Evolutionary conservation across 2,797 vertebrate species (phyloP), one percentile per base, ranked within the genome.

Genomic region (Sebastiscus tertius): DNA sequence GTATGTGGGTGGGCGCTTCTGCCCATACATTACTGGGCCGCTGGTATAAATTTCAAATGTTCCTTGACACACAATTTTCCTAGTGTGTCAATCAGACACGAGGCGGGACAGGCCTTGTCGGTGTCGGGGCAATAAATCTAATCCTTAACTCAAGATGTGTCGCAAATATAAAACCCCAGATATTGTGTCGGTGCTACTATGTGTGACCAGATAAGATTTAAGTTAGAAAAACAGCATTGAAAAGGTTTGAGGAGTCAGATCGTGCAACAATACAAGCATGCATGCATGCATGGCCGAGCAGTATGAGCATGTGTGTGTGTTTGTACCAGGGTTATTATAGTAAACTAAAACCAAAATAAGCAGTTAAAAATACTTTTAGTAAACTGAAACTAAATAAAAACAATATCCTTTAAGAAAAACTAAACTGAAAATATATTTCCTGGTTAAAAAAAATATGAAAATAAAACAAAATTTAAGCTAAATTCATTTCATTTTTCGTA

Each of bases 21-120:
- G 29, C 70, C 22, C 60, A 74, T 75, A 66, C 39, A 73, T 87
- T 77, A 77, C 20, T 33, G 34, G 59, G n/a, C 24, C 1, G 8
- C 49, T 61, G 58, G 67, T 73, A 60, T 64, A 66, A 84, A 84
- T 79, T 75, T 31, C 14, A 86, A 84, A 87, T 75, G 66, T 65
- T 64, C 11, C 67, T 54, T 68, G 70, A 72, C 60, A 77, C 70
- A 75, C 55, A 80, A 72, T 88, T 61, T 71, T 72, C 55, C 64
- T 2, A 46, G 63, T 59, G 33, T 72, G 82, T 70, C 81, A 84
- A 60, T 82, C 71, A 66, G 26, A 77, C 22, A n/a, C 5, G 14
- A 72, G 69, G 70, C 9, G 0, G 62, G 70, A 22, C 54, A 56
- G 36, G 62, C 26, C 54, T 68, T 61, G 78, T 77, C 72, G 80